phyloP scores from a whole-genome alignment of 2,888 invertebrate species.

The Octonoba sinensis region DNA sequence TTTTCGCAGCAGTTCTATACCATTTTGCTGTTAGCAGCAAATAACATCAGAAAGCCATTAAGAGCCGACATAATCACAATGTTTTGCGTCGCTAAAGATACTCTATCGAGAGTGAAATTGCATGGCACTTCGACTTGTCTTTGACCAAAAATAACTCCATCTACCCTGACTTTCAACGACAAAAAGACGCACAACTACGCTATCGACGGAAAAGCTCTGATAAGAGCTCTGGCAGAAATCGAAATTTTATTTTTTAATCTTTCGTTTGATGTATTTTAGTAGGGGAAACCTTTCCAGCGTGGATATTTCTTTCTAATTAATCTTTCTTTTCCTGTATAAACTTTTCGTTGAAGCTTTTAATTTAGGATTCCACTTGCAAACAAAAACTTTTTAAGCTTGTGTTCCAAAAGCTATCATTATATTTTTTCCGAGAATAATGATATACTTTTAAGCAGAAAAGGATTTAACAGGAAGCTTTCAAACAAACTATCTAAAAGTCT shows the following conservation, averaged over 20 bases:
- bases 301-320: too few relatives aligned
- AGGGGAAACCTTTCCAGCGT: too few relatives aligned
- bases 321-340: too few relatives aligned
- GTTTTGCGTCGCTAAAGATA: slow-evolving; percentile 22
- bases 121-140: slow-evolving; percentile 31
- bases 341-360: too few relatives aligned
- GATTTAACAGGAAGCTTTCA: too few relatives aligned
- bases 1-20: slow-evolving; percentile 22
- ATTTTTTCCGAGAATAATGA: too few relatives aligned
- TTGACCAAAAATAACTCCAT: slow-evolving; percentile 34
- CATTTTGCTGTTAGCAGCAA: slow-evolving; percentile 19
- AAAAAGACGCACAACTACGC: background rate
- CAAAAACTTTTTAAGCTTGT: too few relatives aligned
- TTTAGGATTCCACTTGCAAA: too few relatives aligned
- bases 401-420: too few relatives aligned
- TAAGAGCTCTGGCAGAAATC: background rate
- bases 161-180: slow-evolving; percentile 4
- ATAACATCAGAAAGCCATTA: slow-evolving; percentile 50
- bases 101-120: slow-evolving; percentile 49
- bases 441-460: too few relatives aligned
- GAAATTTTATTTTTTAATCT: background rate
- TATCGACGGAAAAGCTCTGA: slow-evolving; percentile 13
- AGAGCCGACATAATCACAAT: slow-evolving; percentile 35
- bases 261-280: background rate
- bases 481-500: too few relatives aligned